Evolutionary conservation across 2,113 vertebrate genomes (phyloP), one percentile per base, ranked within the genome.

Genomic region (Urocynchramus pylzowi): DNA sequence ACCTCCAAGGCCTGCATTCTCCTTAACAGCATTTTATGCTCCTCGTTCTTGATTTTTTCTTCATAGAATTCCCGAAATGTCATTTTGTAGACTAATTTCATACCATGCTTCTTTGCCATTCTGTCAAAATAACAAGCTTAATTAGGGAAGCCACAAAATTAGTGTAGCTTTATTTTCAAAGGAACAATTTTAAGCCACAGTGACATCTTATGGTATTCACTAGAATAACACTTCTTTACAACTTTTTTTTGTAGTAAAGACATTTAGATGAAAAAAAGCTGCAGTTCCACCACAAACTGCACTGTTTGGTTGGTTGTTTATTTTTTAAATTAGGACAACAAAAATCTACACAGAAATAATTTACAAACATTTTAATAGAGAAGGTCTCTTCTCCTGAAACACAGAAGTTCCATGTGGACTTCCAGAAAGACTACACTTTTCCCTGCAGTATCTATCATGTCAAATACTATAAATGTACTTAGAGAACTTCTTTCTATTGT

Each of bases 1-100:
- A 99, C 99, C 99, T 99, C 99, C 74, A 99, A 97, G 21, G 98
- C 99, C 87, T 97, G 98, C 99, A 99, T 99, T 98, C 98, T 99
- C 97, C 98, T 98, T 97, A 99, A 97, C 33, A 99, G 98, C 89
- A 97, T 97, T 97, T 98, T 98, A 88, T 99, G 98, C 70, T 99
- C 98, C 16, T 98, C 98, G 0, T 99, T 98, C 97, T 98, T 99
- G 94, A 99, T 96, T 73, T 99, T 99, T 94, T 99, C 99, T 90
- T 99, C 98, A 89, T 99, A 99, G 96, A 99, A 99, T 93, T 99
- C 99, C 2, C 97, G 97, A 98, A 99, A 99, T 13, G 99, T 98
- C 97, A 98, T 99, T 97, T 99, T 99, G 93, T 98, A 98, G 67
- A 99, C 97, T 75, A 99, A 97, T 69, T 98, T 99, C 99, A 99